A percentile compares a stretch with the other conserved stretches of the same genome.
Conservation (phyloP, 2,113 vertebrate species). For the Coreoperca whiteheadi region DNA sequence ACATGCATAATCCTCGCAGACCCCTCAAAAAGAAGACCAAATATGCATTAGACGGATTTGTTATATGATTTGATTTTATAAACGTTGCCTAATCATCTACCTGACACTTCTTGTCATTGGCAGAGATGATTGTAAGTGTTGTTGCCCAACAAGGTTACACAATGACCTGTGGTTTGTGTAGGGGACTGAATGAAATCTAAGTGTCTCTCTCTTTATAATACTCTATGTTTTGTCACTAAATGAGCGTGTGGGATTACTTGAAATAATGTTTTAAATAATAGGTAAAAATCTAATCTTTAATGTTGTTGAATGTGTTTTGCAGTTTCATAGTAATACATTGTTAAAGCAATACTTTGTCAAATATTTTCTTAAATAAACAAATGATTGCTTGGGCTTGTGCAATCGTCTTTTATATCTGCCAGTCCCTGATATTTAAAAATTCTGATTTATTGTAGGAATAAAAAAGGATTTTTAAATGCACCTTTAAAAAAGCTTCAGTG, state of each 20-base stretch:
- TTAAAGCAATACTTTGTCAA: constrained; percentile 10
- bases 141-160: constrained; percentile 74
- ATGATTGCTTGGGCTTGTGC: constrained; percentile 15
- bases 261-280: constrained; percentile 35
- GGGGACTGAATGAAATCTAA: constrained; percentile 50
- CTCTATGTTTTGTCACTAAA: constrained; percentile 6
- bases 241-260: constrained; percentile 39
- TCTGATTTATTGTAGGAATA: neutral
- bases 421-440: neutral
- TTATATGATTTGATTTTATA: constrained; percentile 29
- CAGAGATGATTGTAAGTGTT: constrained; percentile 58
- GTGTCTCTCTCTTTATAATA: constrained; percentile 26
- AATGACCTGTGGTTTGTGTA: constrained; percentile 65
- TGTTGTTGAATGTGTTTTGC: constrained; percentile 6
- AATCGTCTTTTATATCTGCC: neutral
- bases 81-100: constrained; percentile 50
- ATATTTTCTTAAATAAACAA: constrained; percentile 39
- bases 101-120: constrained; percentile 52
- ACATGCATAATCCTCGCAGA: neutral
- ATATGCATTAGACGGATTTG: neutral
- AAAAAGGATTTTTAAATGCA: neutral
- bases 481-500: neutral
- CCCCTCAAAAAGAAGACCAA: neutral
- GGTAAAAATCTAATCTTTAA: neutral
- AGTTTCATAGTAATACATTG: neutral